Percentiles rank a stretch among this genome's conserved stretches.
These are phyloP conservation scores for Villa cingulata DNA, from an alignment of 2,888 invertebrate genomes.

Conservation along the genomic window DNA sequence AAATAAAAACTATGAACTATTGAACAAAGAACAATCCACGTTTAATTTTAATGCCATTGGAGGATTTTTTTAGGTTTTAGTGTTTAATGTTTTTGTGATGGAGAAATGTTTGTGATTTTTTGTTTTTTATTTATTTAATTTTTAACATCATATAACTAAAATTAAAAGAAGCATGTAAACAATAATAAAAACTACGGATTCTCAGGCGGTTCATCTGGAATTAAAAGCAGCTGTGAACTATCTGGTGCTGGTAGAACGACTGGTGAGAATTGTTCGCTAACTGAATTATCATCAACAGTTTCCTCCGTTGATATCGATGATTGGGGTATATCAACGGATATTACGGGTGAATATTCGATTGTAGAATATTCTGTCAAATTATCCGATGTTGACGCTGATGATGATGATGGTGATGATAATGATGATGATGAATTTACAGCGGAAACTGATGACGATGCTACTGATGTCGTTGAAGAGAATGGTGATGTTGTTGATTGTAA, in stretches of 20 bases:
- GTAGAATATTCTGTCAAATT: constrained; percentile 2
- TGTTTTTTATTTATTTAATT: no score
- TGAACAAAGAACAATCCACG: no score
- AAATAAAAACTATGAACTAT: no score
- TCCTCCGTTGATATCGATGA: constrained; percentile 5
- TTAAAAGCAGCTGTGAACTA: constrained; percentile 29
- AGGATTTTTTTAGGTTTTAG: neutral
- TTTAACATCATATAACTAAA: neutral
- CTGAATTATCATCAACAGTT: constrained; percentile 33
- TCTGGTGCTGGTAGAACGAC: constrained; percentile 21
- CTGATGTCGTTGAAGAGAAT: no score
- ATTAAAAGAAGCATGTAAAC: neutral
- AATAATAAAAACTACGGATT: constrained; percentile 27
- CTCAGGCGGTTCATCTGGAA: constrained; percentile 36
- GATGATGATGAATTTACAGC: neutral
- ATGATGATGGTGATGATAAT: neutral
- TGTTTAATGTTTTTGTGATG: neutral
- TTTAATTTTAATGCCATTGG: no score
- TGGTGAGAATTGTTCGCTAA: constrained; percentile 30
- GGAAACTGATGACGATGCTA: constrained; percentile 15
- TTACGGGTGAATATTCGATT: constrained; percentile 7
- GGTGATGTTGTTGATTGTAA: neutral
- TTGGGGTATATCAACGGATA: neutral
- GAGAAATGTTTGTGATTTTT: no score
- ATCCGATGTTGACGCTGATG: neutral